These are phyloP conservation scores for Uropetala carovei DNA, from an alignment of 2,888 invertebrate genomes.

Conservation along the genomic window DNA sequence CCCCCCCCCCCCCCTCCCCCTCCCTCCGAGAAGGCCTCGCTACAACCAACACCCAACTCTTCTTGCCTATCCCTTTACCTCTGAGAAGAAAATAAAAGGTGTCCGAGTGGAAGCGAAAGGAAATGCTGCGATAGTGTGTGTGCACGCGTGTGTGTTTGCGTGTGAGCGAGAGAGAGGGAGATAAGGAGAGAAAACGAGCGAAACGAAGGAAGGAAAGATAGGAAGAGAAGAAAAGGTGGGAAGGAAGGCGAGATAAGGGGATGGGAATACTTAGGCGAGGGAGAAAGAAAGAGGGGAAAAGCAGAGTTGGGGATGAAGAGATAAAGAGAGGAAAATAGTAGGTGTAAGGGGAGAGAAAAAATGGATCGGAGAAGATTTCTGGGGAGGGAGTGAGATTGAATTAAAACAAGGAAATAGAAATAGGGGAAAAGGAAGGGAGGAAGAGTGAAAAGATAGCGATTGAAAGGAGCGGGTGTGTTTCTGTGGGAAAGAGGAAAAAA, in stretches of 20 bases:
- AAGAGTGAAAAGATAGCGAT: neutral
- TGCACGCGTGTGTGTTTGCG: neutral
- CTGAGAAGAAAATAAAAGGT: constrained; percentile 5
- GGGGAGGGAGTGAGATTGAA: too few relatives aligned
- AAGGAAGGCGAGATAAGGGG: neutral
- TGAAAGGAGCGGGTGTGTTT: neutral
- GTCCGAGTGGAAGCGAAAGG: neutral
- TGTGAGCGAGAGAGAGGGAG: neutral
- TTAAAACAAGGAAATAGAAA: too few relatives aligned
- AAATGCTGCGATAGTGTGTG: neutral
- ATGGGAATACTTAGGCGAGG: neutral
- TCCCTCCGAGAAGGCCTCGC: too few relatives aligned
- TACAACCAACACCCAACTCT: too few relatives aligned
- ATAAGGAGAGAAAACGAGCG: neutral
- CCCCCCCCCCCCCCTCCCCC: too few relatives aligned
- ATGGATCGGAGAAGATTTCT: neutral
- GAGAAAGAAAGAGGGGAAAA: too few relatives aligned
- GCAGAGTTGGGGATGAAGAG: neutral
- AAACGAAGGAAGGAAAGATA: neutral
- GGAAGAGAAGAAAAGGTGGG: neutral
- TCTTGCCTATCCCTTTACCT: neutral
- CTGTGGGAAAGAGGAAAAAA: neutral
- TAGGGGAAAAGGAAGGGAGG: neutral
- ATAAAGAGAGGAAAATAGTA: neutral
- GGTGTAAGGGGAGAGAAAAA: neutral